Conservation (phyloP, 2,113 vertebrate genomes). For the Cheirogaleus medius region DNA sequence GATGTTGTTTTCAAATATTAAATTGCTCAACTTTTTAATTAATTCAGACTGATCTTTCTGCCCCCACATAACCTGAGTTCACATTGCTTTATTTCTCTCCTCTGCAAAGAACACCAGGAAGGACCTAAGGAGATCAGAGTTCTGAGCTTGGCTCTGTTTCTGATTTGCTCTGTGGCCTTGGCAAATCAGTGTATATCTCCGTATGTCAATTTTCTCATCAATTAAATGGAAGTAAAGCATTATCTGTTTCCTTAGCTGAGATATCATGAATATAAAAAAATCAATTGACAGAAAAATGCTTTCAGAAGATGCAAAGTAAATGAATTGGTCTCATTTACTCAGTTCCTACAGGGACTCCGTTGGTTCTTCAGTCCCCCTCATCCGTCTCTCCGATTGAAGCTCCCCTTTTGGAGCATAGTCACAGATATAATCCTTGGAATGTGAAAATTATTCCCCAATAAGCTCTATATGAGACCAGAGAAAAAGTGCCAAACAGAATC, state of each 20-base stretch:
- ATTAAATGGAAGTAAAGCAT: background rate
- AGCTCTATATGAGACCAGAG: slow-evolving; percentile 74
- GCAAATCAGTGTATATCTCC: background rate
- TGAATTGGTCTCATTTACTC: background rate
- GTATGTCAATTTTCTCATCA: slow-evolving; percentile 21
- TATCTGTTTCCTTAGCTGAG: background rate
- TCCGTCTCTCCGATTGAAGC: background rate
- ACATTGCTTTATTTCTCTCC: background rate
- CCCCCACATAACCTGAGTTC: background rate
- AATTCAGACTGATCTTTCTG: background rate
- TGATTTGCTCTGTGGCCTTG: background rate
- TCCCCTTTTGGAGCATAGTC: background rate
- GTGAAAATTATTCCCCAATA: slow-evolving; percentile 77
- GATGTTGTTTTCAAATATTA: background rate
- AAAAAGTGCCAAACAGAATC: slow-evolving; percentile 80
- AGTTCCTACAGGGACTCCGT: background rate
- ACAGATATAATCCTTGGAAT: slow-evolving; percentile 65
- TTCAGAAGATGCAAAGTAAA: background rate
- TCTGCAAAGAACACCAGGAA: background rate
- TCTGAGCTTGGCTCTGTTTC: background rate
- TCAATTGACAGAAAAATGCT: background rate
- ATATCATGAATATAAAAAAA: background rate
- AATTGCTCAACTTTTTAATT: background rate
- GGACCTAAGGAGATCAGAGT: too few relatives aligned
- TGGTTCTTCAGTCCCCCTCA: background rate